Base-by-base conservation (phyloP, 2,797 vertebrate species). In the Darevskia nairensis region DNA sequence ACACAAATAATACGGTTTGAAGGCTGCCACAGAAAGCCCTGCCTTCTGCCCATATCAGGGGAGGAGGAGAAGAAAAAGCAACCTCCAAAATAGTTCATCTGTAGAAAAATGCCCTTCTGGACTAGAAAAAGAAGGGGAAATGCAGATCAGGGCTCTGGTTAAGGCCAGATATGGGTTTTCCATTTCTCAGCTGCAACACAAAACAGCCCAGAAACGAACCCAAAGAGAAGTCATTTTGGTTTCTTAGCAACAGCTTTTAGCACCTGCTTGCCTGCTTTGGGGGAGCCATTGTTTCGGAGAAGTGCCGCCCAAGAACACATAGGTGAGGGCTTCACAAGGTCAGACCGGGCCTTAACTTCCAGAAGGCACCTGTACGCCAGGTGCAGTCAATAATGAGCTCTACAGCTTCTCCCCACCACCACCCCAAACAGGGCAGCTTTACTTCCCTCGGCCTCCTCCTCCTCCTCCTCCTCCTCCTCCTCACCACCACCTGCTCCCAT, bases 51-150 rank as follows among this genome's bases (percentile, higher is more conserved):
- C 91, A 90, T 91, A 95, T 94, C 90, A 94, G 94, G 94, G 94
- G 89, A 94, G 19, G 50, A 19, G 17, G 23, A 76, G 41, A 80
- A 75, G 82, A 25, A 35, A 77, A 13, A 82, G 35, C 61, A 66
- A 19, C 59, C 44, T 85, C 84, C 88, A 95, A 96, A 95, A 95
- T 95, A 95, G 94, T 93, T 94, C 32, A 89, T 95, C 93, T 95
- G 93, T 96, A 96, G 50, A 92, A 96, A 96, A 96, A 96, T 92
- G 94, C 95, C 95, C 95, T 95, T 94, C 95, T 76, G 79, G 88
- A 68, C 76, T 89, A 76, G 55, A 81, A 89, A 88, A 81, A 89
- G 80, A 88, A 89, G 46, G 90, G 95, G 95, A 95, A 95, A 71
- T 10, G 23, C 78, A 61, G 93, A 93, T 89, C 91, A 95, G 94